Evolutionary conservation across 2,113 vertebrate genomes (phyloP), one percentile per base, ranked within the genome.

Genomic region (Heterotilapia buettikoferi): DNA sequence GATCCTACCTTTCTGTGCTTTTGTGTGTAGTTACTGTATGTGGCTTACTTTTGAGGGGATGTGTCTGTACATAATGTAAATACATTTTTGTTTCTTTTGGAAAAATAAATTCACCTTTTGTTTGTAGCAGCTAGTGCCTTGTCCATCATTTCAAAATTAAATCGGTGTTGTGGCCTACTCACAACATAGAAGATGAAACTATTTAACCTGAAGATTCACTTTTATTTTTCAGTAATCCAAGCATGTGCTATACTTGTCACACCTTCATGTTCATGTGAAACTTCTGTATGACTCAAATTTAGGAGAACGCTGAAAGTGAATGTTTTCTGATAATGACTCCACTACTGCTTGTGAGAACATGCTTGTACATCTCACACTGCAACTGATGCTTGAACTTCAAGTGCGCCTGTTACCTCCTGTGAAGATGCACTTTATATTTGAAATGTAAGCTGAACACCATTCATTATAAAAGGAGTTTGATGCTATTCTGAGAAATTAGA

Each of bases 1-100:
- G 80, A 90, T 87, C 83, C 43, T 2, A 33, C 29, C 18, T 76
- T 83, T 89, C 33, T 57, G 80, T 85, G n/a, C 68, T 81, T 88
- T 83, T 94, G 85, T 92, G 89, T 68, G 36, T 80, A 84, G 91
- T 93, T 87, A 71, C 68, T 92, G 78, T 90, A 24, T 89, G 93
- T 91, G 85, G 61, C 56, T 92, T 83, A 57, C 85, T 83, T 82
- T 79, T 47, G 43, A 45, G 54, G 80, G 90, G 82, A 45, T 88
- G 88, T 87, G 86, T 94, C 81, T 96, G 94, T 96, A 95, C 19
- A 96, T 95, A 95, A 83, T 96, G 95, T 96, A 95, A 90, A 96
- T 96, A 93, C 13, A 6, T 73, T 90, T 50, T 52, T 45, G n/a
- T 45, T 45, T 18, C 8, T 73, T 95, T 94, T 94, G n/a, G 82